Base-by-base conservation (phyloP, 2,113 vertebrate species). In the Myotis brandtii region DNA sequence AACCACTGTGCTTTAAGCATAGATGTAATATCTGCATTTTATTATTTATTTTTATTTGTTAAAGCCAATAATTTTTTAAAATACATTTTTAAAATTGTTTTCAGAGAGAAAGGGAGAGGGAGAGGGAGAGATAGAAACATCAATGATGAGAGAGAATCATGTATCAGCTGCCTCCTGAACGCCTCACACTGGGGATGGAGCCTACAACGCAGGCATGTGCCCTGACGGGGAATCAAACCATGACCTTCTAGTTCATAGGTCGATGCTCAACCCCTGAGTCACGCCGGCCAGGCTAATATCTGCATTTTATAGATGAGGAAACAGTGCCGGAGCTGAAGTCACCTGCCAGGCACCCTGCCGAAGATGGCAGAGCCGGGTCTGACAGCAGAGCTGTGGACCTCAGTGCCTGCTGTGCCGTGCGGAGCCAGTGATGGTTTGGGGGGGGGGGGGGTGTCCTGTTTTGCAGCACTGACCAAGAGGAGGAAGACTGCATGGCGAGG, bases 381-480 rank as follows among this genome's bases (percentile, higher is more conserved):
- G 52, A 84, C 83, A 59, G 11, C 56, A 84, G 66, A 23, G n/a
- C 40, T 67, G 6, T 93, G 52, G 46, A 89, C 52, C 82, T 93
- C 9, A 37, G 6, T 27, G 40, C 64, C 40, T 54, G 43, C 84
- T 54, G 32, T 40, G 0, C 25, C 21, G 0, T 43, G 3, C 17
- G 46, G 21, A 73, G 48, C 70, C 1, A 6, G 32, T 85, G 67
- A 66, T 30, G 25, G 25, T 10, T 59, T 56, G 0, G 43, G 43
- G 37, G 46, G 46, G 5, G 6, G 52, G 75, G 66, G 2, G 16
- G 50, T 43, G 1, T 89, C 25, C 54, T 97, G 32, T 87, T 86
- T 86, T 83, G 11, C 91, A 99, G 98, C 93, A 95, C 98, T 52
- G 98, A 98, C 59, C 85, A 8, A 16, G 40, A 84, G 0, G 97